A percentile compares a stretch with the other conserved stretches of the same genome.
Conservation (phyloP, 2,113 vertebrate species). For the Periophthalmus modestus region DNA sequence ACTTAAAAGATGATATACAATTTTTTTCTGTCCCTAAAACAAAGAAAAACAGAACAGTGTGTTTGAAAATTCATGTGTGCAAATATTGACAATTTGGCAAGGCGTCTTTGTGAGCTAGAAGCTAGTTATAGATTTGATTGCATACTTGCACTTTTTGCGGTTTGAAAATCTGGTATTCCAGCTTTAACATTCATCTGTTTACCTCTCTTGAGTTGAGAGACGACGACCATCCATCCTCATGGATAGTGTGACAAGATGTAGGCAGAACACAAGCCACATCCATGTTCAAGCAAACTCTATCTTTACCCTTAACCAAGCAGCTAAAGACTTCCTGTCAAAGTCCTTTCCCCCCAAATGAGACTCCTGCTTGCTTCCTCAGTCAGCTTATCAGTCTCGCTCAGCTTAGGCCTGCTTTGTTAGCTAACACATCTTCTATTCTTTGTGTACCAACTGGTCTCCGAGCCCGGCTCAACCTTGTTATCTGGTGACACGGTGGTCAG, state of each 20-base stretch:
- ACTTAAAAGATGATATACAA: constrained; percentile 8
- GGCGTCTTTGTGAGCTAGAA: too few relatives aligned
- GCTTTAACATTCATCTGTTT: neutral
- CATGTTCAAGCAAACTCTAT: constrained; percentile 42
- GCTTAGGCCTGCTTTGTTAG: neutral
- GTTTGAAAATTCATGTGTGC: too few relatives aligned
- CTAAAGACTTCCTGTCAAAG: constrained; percentile 21
- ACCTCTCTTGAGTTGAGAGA: constrained; percentile 19
- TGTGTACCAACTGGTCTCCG: constrained; percentile 1
- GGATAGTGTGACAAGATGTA: constrained; percentile 21
- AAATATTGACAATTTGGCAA: too few relatives aligned
- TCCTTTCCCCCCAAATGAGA: constrained; percentile 24
- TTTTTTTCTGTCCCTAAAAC: too few relatives aligned
- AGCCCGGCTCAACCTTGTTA: constrained; percentile 16
- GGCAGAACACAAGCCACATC: constrained; percentile 24
- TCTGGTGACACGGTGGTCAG: constrained; percentile 4
- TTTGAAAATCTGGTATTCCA: too few relatives aligned
- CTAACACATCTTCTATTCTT: constrained; percentile 2
- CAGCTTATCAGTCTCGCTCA: constrained; percentile 12
- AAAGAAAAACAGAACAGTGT: too few relatives aligned
- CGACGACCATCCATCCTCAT: constrained; percentile 39
- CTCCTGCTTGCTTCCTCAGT: constrained; percentile 20
- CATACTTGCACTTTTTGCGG: too few relatives aligned
- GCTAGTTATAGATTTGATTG: too few relatives aligned
- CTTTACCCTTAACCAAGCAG: constrained; percentile 32